A percentile compares a stretch with the other conserved stretches of the same genome.
Conservation (phyloP, 2,113 vertebrate species). For the Ochotona princeps region DNA sequence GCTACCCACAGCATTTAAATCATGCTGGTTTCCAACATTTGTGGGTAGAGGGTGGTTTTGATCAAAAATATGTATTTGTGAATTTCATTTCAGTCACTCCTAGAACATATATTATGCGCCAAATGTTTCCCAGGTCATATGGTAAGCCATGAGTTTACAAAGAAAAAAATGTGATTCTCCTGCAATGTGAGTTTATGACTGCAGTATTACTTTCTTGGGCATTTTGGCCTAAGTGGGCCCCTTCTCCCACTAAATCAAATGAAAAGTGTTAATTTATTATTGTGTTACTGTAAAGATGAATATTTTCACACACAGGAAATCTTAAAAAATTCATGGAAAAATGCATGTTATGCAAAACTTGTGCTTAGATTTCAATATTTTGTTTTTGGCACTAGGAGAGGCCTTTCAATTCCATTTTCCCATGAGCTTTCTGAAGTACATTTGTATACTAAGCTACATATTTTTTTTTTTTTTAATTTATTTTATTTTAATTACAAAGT, state of each 20-base stretch:
- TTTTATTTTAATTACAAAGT: no score
- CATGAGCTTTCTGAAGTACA: no score
- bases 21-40: not conserved
- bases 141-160: not conserved
- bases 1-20: not conserved
- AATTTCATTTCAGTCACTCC: constrained; percentile 31
- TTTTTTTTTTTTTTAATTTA: no score
- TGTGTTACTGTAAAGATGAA: constrained; percentile 6
- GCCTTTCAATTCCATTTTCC: no score
- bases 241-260: not conserved
- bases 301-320: not conserved
- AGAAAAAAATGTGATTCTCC: not conserved
- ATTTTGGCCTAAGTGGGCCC: not conserved
- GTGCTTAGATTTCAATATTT: no score
- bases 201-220: not conserved
- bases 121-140: not conserved
- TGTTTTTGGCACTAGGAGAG: no score
- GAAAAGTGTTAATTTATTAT: not conserved
- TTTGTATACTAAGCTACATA: not conserved
- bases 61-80: not conserved
- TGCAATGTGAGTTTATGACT: not conserved
- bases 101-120: constrained; percentile 1
- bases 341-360: no score
- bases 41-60: not conserved
- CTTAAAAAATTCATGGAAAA: no score